A percentile compares a stretch with the other conserved stretches of the same genome.
Conservation (phyloP, 1,140 invertebrate genomes). For the Bombus superbus region DNA sequence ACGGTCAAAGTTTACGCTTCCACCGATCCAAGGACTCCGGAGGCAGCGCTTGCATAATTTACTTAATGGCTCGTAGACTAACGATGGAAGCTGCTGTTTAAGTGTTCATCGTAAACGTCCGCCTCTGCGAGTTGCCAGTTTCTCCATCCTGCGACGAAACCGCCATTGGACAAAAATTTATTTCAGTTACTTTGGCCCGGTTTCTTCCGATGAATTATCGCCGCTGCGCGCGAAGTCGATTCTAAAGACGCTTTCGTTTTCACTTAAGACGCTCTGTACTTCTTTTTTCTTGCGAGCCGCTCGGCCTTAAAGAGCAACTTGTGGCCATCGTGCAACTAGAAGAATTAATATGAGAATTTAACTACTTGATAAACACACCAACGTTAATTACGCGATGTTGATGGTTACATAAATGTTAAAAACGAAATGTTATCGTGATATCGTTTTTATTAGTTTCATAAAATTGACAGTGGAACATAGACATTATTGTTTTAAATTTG, state of each 20-base stretch:
- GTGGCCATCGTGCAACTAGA: not conserved
- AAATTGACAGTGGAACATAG: no score
- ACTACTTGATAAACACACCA: no score
- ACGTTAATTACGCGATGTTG: no score
- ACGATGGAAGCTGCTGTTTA: conserved; percentile 58
- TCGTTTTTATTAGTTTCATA: no score
- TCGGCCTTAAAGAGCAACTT: not conserved
- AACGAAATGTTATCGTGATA: no score
- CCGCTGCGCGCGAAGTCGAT: not conserved
- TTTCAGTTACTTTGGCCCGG: conserved; percentile 11
- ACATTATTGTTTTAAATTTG: no score
- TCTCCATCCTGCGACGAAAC: not conserved
- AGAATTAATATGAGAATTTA: not conserved
- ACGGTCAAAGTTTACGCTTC: conserved; percentile 64
- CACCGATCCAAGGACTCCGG: conserved; percentile 46
- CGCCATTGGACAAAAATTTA: conserved; percentile 41
- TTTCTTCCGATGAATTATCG: conserved; percentile 27
- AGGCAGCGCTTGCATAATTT: conserved; percentile 59
- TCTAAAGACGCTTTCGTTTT: conserved; percentile 3
- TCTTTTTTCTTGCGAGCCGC: no score
- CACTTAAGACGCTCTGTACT: not conserved
- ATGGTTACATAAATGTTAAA: no score
- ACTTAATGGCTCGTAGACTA: conserved; percentile 68
- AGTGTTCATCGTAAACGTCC: conserved; percentile 46
- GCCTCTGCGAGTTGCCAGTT: conserved; percentile 19